phyloP scores from a whole-genome alignment of 2,113 vertebrate genomes.

The Willisornis vidua region DNA sequence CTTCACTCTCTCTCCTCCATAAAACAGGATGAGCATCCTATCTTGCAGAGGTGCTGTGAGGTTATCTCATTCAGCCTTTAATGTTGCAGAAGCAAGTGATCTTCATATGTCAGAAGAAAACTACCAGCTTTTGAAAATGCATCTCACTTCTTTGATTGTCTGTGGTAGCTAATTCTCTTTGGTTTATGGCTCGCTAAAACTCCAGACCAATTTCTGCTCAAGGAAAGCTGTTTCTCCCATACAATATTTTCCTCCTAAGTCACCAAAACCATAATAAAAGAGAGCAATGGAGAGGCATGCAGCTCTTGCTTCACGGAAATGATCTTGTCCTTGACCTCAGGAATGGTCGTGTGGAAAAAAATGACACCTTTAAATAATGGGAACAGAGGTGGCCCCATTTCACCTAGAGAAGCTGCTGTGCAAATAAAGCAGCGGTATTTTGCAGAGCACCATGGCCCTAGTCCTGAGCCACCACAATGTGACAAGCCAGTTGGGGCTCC shows the following conservation, averaged over 20 bases:
- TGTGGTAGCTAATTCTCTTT: neutral
- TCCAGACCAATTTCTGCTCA: neutral
- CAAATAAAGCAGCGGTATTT: neutral
- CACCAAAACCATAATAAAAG: neutral
- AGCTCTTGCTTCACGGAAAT: neutral
- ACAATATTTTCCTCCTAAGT: neutral
- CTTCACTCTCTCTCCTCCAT: neutral
- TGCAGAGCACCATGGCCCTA: neutral
- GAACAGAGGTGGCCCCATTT: neutral
- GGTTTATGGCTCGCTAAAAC: neutral
- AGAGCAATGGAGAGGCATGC: neutral
- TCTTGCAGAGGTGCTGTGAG: neutral
- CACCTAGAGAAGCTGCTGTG: neutral
- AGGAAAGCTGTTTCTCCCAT: neutral
- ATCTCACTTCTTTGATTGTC: neutral
- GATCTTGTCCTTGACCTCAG: neutral
- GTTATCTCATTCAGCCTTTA: neutral
- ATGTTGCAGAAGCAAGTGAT: neutral
- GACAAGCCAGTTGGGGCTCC: neutral
- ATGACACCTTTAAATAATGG: neutral
- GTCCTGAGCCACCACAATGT: neutral
- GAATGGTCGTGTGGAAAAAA: fast-evolving
- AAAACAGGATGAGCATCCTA: neutral
- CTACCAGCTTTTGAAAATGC: neutral
- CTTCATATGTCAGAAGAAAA: neutral